phyloP scores from a whole-genome alignment of 1,140 invertebrate species.

The Lasioglossum baleicum region DNA sequence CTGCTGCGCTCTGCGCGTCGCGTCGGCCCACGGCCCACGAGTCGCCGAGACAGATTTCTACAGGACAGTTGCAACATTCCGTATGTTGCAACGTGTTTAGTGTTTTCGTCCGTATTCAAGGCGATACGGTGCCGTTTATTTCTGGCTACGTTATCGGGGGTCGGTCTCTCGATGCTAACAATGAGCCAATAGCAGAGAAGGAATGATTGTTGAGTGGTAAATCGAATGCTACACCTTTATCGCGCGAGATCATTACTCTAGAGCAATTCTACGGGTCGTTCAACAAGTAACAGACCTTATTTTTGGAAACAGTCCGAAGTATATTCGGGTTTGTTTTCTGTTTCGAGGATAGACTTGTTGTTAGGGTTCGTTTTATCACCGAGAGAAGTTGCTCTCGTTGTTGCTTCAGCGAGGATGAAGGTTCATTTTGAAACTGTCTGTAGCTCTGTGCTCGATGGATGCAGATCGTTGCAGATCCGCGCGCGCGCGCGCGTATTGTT shows the following conservation, averaged over 20 bases:
- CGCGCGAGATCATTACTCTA: background rate
- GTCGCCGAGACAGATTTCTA: background rate
- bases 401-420: too few relatives aligned
- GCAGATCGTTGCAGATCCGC: slow-evolving; percentile 36
- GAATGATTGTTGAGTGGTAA: background rate
- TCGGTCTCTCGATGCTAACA: background rate
- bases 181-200: background rate
- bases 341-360: too few relatives aligned
- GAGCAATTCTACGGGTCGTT: background rate
- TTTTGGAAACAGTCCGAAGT: background rate
- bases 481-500: slow-evolving; percentile 27
- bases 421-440: background rate
- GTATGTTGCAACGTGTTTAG: slow-evolving; percentile 19
- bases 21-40: too few relatives aligned
- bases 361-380: too few relatives aligned
- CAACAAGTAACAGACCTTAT: background rate
- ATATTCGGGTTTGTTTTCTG: too few relatives aligned
- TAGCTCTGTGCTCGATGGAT: slow-evolving; percentile 9
- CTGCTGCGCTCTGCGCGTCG: too few relatives aligned
- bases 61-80: slow-evolving; percentile 1
- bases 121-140: slow-evolving; percentile 13
- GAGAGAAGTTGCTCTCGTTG: too few relatives aligned
- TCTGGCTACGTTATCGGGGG: background rate
- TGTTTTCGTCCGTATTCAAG: background rate
- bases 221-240: background rate